These are phyloP conservation scores for Ptilodon capucinus DNA, from an alignment of 2,888 invertebrate species.

Conservation along the genomic window DNA sequence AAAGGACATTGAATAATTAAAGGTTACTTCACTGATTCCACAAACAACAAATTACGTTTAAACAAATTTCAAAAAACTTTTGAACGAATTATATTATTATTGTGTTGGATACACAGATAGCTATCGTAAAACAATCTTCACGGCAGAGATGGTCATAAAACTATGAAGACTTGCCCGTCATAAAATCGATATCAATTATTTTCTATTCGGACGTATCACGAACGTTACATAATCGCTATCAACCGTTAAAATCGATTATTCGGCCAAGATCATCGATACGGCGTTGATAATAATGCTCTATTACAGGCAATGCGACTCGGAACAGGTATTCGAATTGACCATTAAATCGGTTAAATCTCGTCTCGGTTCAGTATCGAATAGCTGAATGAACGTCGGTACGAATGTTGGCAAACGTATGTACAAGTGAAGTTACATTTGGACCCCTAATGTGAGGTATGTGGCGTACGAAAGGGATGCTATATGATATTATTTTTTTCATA, in stretches of 20 bases:
- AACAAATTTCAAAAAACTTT: no score
- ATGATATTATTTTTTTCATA: not conserved
- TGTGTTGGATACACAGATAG: no score
- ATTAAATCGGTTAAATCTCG: conserved; percentile 39
- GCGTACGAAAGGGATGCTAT: not conserved
- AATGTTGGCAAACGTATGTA: conserved; percentile 3
- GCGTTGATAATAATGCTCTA: conserved; percentile 8
- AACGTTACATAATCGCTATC: conserved; percentile 20
- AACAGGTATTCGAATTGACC: conserved; percentile 5
- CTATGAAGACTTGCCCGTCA: no score
- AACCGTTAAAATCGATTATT: conserved; percentile 25
- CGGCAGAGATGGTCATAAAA: no score
- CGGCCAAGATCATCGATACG: conserved; percentile 9
- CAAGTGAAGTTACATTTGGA: conserved; percentile 8
- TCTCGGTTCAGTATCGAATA: conserved; percentile 35
- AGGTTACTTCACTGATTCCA: no score
- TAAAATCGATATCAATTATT: conserved; percentile 5
- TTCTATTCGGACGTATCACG: conserved; percentile 19
- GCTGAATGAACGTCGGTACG: conserved; percentile 29
- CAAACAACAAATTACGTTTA: not conserved
- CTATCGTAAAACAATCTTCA: conserved; percentile 4
- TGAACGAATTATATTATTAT: no score
- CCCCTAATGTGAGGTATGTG: not conserved
- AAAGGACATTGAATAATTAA: no score
- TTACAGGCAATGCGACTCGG: conserved; percentile 3